These are phyloP conservation scores for Manis pentadactyla DNA, from an alignment of 2,797 vertebrate genomes.

Conservation along the genomic window DNA sequence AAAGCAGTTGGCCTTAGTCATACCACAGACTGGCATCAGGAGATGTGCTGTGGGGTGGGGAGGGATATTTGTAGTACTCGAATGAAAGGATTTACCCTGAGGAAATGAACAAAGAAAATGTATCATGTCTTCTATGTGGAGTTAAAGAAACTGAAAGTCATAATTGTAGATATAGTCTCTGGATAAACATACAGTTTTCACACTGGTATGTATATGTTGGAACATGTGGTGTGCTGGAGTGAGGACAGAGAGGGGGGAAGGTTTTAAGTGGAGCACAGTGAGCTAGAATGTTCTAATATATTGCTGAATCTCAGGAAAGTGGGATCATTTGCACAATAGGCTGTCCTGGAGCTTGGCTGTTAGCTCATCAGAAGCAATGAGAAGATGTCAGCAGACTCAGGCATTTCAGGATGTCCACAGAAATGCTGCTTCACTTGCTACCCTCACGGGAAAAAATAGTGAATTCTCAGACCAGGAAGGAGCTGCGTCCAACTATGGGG, in stretches of 20 bases:
- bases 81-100: background rate
- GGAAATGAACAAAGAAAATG: background rate
- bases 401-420: background rate
- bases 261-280: background rate
- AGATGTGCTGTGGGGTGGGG: background rate
- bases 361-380: background rate
- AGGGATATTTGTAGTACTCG: background rate
- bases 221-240: background rate
- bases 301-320: conserved; percentile 36
- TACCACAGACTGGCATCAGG: background rate
- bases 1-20: background rate
- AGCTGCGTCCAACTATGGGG: background rate
- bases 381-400: background rate
- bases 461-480: conserved; percentile 40
- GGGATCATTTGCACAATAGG: background rate
- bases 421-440: conserved; percentile 38
- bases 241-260: background rate
- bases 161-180: background rate
- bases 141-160: background rate
- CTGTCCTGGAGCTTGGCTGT: background rate
- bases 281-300: background rate
- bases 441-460: conserved; percentile 27
- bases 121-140: background rate
- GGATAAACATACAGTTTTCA: background rate
- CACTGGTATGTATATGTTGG: background rate